Base-by-base conservation (phyloP, 2,797 vertebrate species). In the Hoplostethus mediterraneus region DNA sequence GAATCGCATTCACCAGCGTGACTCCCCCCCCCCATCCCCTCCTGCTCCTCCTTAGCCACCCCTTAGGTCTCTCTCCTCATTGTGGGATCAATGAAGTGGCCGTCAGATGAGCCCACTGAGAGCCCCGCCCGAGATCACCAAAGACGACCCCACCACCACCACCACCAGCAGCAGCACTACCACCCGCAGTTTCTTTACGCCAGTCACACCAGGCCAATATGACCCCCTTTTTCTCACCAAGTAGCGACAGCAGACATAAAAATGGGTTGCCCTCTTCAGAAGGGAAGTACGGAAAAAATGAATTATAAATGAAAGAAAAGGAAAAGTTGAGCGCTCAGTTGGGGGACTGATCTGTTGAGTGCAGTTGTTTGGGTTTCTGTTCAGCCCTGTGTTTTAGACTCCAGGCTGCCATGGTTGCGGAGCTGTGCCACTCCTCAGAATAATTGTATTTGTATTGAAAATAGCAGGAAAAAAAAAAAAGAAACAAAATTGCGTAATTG, bases 211-310 rank as follows among this genome's bases (percentile, higher is more conserved):
- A 66, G 69, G 63, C 81, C 66, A 49, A 63, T 65, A 53, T 40
- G 14, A 64, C 45, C 28, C 28, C 47, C 51, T 71, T 38, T 76
- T 65, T 80, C 64, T 73, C 64, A 64, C 71, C 65, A 71, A 65
- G 75, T 79, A 77, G 67, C 73, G 84, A 90, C 90, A 95, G 93
- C 96, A 97, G 96, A 96, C 96, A 96, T 96, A 96, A 96, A 97
- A 97, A 97, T 97, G 95, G 87, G 94, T 96, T 95, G 93, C 90
- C 92, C 93, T 91, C 59, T 89, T 87, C 49, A 71, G 47, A 92
- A 83, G 92, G 92, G 91, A 92, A 94, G 95, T 95, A 94, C 93
- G 77, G 75, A 59, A 52, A 40, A 73, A 82, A 55, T 62, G 38
- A 4, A 17, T 14, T 79, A 61, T 61, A 49, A 48, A 57, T 31